These are phyloP conservation scores for Zaprionus camerounensis DNA, from an alignment of 1,140 invertebrate species.

Conservation along the genomic window DNA sequence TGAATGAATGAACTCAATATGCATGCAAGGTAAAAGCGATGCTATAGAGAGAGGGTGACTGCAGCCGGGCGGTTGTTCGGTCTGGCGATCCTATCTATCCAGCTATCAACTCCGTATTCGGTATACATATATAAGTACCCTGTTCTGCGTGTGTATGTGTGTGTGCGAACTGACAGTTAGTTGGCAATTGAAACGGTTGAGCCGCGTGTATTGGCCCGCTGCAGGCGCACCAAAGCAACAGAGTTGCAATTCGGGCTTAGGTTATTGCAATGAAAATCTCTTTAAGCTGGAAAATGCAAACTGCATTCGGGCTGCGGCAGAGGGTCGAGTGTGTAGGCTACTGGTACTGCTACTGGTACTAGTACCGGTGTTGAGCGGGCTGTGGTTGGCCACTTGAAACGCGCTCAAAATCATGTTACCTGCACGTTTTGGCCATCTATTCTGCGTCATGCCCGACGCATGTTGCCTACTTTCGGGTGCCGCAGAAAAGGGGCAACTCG, in stretches of 20 bases:
- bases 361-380: not conserved
- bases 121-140: conserved; percentile 13
- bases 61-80: not conserved
- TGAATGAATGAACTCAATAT: conserved; percentile 81
- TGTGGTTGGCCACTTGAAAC: conserved; percentile 59
- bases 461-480: conserved; percentile 64
- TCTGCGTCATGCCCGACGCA: conserved; percentile 37
- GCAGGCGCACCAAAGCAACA: conserved; percentile 43
- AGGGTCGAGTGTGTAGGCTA: not conserved
- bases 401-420: conserved; percentile 74
- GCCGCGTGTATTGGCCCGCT: conserved; percentile 56
- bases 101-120: conserved; percentile 37
- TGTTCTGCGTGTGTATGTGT: conserved; percentile 27
- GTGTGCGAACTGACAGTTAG: conserved; percentile 58
- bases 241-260: conserved; percentile 61
- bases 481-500: conserved; percentile 32
- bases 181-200: conserved; percentile 64
- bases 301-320: conserved; percentile 64
- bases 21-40: conserved; percentile 27
- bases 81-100: conserved; percentile 37
- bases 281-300: conserved; percentile 76
- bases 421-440: conserved; percentile 73
- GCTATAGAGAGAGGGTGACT: not conserved
- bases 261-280: conserved; percentile 81
- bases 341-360: not conserved